Evolutionary conservation across 2,888 invertebrate genomes (phyloP).

Genomic region (Thumatha senex): DNA sequence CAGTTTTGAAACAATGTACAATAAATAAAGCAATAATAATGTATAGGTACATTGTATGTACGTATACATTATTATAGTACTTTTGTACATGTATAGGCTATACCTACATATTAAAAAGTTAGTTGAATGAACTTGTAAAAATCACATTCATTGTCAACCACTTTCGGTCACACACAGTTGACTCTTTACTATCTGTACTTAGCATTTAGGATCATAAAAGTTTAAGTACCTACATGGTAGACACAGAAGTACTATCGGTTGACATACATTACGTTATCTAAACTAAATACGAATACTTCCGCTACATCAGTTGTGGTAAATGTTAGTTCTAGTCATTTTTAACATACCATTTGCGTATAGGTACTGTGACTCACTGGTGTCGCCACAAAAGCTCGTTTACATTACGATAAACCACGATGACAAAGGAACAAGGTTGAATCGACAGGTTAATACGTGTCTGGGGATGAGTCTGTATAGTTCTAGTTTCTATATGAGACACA

Average conservation of each 20-base stretch:
- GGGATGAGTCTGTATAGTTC: conserved; percentile 41
- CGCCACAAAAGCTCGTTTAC: conserved; percentile 62
- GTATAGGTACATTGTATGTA: no score
- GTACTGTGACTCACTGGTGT: conserved; percentile 61
- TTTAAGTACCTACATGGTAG: not conserved
- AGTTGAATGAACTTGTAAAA: no score
- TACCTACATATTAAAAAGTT: no score
- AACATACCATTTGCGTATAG: conserved; percentile 36
- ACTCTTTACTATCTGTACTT: no score
- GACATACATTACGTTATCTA: conserved; percentile 15
- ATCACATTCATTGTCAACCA: no score
- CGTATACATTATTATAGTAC: no score
- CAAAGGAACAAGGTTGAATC: conserved; percentile 69
- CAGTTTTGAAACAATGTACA: no score
- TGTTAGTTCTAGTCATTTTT: conserved; percentile 28
- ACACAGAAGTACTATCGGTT: not conserved
- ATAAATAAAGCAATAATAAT: no score
- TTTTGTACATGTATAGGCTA: no score
- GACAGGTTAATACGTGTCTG: conserved; percentile 75
- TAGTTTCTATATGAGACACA: conserved; percentile 29
- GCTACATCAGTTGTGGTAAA: conserved; percentile 16
- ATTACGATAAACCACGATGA: conserved; percentile 62
- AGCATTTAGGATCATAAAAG: no score
- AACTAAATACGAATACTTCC: conserved; percentile 33
- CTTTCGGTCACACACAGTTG: no score